Base-by-base conservation (phyloP, 2,113 vertebrate species). In the Grantiella picta region DNA sequence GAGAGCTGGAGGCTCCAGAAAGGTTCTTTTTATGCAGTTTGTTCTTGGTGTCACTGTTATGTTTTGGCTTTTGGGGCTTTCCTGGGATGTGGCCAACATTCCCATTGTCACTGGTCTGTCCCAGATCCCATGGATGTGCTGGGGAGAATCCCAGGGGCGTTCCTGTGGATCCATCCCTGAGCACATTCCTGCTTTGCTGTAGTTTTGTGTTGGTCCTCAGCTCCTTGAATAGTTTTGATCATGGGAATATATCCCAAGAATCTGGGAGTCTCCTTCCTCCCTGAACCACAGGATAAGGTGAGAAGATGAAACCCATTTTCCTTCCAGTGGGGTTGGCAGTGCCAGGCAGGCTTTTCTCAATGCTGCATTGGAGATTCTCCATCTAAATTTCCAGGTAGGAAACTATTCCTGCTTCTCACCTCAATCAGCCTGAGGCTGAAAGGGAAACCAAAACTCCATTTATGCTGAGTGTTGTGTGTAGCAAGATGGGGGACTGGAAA, bases 41-140 rank as follows among this genome's bases (percentile, higher is more conserved):
- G n/a, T 5, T 15, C 16, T 9, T 20, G 45, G 25, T 40, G 4
- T 64, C 1, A 2, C 8, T 1, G 4, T 15, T 2, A 5, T 10
- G 38, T 10, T 38, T 38, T 38, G 38, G 33, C 52, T 16, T 29
- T 33, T 63, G 7, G 35, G 14, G 1, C 25, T 56, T 25, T 11
- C 9, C 9, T 0, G 42, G 61, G 47, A 21, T 0, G 10, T 29
- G 40, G 36, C 35, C 3, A 15, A 1, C 15, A 15, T 45, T n/a
- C 21, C 50, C 13, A 14, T 22, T 28, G 0, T 5, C 21, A 3
- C 10, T 0, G 0, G 11, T 2, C 28, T 72, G 85, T 28, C 53
- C 40, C 9, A 7, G 15, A 23, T 68, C 12, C 52, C 11, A 3
- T 7, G 16, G 3, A 1, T 1, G 23, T 13, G 40, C 59, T 10